Evolutionary conservation across 2,797 vertebrate species (phyloP).

Genomic region (Nasua narica): DNA sequence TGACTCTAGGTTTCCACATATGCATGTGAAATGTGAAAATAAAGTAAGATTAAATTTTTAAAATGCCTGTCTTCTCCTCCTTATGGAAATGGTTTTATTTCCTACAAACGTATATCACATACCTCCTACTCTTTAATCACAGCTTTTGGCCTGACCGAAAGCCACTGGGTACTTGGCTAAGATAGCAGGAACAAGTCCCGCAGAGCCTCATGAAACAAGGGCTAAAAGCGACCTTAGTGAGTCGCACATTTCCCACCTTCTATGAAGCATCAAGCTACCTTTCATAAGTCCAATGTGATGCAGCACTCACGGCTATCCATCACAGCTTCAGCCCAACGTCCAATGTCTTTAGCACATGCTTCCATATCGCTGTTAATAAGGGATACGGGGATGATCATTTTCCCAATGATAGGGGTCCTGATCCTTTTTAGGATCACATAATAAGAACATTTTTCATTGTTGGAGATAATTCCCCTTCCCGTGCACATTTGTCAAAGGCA

Average conservation of each 20-base stretch:
- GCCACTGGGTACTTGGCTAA: not conserved
- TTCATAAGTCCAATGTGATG: not conserved
- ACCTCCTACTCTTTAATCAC: not conserved
- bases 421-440: conserved; percentile 78
- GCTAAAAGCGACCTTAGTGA: not conserved
- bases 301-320: conserved; percentile 46
- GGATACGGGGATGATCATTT: conserved; percentile 64
- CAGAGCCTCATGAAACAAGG: not conserved
- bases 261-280: conserved; percentile 8
- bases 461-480: conserved; percentile 75
- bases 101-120: not conserved
- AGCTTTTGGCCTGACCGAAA: not conserved
- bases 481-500: conserved; percentile 75
- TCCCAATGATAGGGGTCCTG: conserved; percentile 74
- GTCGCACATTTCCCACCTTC: conserved; percentile 4
- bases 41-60: not conserved
- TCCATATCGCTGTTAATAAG: conserved; percentile 67
- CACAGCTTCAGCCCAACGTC: not conserved
- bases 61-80: not conserved
- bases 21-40: not conserved
- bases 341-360: conserved; percentile 46
- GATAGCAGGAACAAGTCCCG: not conserved
- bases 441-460: conserved; percentile 78
- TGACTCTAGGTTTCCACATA: not conserved
- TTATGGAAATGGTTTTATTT: not conserved